These are phyloP conservation scores for Origma solitaria DNA, from an alignment of 2,113 vertebrate genomes.

Conservation along the genomic window DNA sequence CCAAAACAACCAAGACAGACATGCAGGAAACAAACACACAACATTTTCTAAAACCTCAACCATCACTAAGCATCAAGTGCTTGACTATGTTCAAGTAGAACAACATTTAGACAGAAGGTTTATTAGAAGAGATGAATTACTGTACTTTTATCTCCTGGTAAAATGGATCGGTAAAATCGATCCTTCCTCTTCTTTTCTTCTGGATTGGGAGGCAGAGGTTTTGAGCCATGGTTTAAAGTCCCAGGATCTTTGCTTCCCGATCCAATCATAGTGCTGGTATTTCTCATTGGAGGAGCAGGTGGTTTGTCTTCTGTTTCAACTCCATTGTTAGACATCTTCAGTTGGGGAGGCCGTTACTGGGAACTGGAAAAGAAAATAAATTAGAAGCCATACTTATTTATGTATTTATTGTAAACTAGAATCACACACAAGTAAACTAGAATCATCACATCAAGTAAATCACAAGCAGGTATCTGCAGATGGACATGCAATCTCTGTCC, in stretches of 20 bases:
- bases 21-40: neutral
- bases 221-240: constrained; percentile 89
- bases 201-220: constrained; percentile 92
- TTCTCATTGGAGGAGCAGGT: constrained; percentile 95
- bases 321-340: constrained; percentile 95
- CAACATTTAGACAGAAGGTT: neutral
- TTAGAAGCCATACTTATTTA: neutral
- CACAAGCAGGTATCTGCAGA: neutral
- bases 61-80: neutral
- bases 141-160: constrained; percentile 93
- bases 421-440: neutral
- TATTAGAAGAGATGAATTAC: constrained; percentile 3
- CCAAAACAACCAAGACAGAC: neutral
- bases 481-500: neutral
- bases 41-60: neutral
- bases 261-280: constrained; percentile 95
- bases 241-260: constrained; percentile 83
- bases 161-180: constrained; percentile 87
- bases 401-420: neutral
- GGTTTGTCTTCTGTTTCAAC: constrained; percentile 91
- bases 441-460: neutral
- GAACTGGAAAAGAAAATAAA: neutral
- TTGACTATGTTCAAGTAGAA: neutral
- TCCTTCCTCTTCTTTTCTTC: constrained; percentile 96
- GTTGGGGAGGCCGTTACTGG: constrained; percentile 59